Conservation (phyloP, 2,113 vertebrate genomes). For the Axis porcinus region DNA sequence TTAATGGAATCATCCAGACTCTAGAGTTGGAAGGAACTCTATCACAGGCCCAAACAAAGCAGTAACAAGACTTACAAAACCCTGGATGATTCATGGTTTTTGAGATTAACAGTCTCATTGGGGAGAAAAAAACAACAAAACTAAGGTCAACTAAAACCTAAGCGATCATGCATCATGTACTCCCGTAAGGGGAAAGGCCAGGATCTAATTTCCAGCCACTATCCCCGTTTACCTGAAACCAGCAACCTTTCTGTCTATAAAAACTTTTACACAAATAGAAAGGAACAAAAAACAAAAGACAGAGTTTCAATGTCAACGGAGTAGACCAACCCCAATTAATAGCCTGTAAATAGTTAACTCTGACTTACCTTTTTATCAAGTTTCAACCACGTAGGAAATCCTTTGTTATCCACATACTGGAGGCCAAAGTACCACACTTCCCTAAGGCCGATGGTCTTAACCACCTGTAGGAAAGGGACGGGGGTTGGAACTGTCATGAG, state of each 20-base stretch:
- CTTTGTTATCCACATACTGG: conserved; percentile 93
- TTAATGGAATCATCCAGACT: background rate
- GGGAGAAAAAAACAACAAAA: too few relatives aligned
- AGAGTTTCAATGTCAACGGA: background rate
- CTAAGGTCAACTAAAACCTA: background rate
- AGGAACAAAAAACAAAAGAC: background rate
- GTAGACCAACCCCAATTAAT: background rate
- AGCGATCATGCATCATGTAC: background rate
- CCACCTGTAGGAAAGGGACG: conserved; percentile 84
- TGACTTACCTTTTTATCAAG: conserved; percentile 95
- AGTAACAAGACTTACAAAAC: conserved; percentile 1
- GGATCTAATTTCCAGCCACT: background rate
- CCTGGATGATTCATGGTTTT: conserved; percentile 30
- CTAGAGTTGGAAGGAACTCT: background rate
- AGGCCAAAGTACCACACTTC: conserved; percentile 99
- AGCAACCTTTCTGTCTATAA: background rate
- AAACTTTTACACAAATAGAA: conserved; percentile 22
- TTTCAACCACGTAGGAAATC: conserved; percentile 94
- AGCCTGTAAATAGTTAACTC: conserved; percentile 52
- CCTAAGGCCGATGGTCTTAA: conserved; percentile 94
- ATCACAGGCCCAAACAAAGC: background rate
- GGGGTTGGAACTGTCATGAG: rapidly evolving
- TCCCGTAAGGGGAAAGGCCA: background rate
- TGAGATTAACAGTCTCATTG: conserved; percentile 20
- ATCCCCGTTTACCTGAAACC: background rate